Percentiles rank a stretch among this genome's conserved stretches.
Evolutionary conservation across 2,113 vertebrate genomes (phyloP).

Genomic region (Naja naja): DNA sequence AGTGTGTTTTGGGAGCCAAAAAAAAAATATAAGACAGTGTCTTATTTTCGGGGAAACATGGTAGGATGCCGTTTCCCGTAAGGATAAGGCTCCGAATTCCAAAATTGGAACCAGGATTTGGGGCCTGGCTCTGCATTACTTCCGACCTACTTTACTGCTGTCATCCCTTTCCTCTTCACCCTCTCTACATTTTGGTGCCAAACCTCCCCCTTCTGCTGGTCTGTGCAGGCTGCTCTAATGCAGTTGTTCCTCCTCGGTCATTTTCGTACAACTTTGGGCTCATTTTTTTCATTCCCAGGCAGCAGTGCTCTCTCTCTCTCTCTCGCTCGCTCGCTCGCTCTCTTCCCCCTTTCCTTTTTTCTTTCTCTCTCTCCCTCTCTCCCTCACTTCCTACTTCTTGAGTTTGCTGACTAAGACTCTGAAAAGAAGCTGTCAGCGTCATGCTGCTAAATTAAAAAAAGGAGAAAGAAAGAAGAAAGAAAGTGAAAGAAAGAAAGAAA

Average conservation of each 20-base stretch:
- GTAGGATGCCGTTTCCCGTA: neutral
- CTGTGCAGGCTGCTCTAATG: neutral
- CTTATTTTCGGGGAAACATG: too few relatives aligned
- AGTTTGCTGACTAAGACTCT: conserved; percentile 8
- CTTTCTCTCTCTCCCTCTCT: neutral
- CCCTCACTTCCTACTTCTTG: neutral
- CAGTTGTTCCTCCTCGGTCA: neutral
- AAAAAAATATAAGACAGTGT: too few relatives aligned
- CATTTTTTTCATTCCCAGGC: too few relatives aligned
- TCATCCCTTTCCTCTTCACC: neutral
- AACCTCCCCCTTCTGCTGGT: neutral
- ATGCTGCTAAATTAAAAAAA: neutral
- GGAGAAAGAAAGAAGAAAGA: neutral
- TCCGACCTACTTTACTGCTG: neutral
- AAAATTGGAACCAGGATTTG: neutral
- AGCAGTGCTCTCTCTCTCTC: neutral
- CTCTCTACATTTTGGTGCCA: neutral
- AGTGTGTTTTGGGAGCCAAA: too few relatives aligned
- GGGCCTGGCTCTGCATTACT: neutral
- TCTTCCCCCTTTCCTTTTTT: neutral
- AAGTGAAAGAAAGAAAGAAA: neutral
- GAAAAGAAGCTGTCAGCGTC: neutral
- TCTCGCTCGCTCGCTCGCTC: too few relatives aligned
- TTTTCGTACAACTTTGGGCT: neutral
- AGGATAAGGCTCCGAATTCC: neutral